Base-by-base conservation (phyloP, 2,888 invertebrate genomes). In the Norana najaformis region DNA sequence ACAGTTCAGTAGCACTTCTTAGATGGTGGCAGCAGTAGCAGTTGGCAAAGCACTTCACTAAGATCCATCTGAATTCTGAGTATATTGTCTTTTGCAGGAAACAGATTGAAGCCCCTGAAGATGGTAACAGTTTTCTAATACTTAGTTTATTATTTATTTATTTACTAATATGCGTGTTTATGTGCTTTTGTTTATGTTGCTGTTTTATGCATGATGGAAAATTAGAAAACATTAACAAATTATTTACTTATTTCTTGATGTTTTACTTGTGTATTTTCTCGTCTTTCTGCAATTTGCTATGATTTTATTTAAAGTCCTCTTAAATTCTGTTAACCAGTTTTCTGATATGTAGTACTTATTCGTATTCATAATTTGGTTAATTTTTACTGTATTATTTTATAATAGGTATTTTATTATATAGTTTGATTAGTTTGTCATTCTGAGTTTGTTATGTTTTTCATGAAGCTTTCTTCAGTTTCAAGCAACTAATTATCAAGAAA, bases 401-500 rank as follows among this genome's bases (percentile, higher is more conserved):
- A 47, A 47, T 47, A 47, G 47, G 20, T 47, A 47, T 23, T 47
- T 47, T 47, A 5, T 69, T 69, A 16, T n/a, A n/a, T 69, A n/a
- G n/a, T 69, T 69, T 69, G 69, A 69, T 69, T 69, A 69, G 69
- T 69, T 69, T 69, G 69, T 69, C 69, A 69, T 30, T 69, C n/a
- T 69, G 69, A 69, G 69, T 69, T 69, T 30, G 5, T 69, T 47
- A n/a, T 47, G 23, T 30, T 69, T 69, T 13, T n/a, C n/a, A n/a
- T 69, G 69, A 69, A 69, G 69, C 69, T 69, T 69, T 69, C n/a
- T 30, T 69, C 69, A 69, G 69, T 69, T n/a, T 69, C 69, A 30
- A n/a, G 69, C 69, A 69, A 69, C 69, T 69, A 69, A n/a, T 47
- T 69, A 69, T 69, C 69, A 69, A 69, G 69, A n/a, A 69, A 69